Evolutionary conservation across 1,140 invertebrate species (phyloP).

Genomic region (Sitophilus oryzae): DNA sequence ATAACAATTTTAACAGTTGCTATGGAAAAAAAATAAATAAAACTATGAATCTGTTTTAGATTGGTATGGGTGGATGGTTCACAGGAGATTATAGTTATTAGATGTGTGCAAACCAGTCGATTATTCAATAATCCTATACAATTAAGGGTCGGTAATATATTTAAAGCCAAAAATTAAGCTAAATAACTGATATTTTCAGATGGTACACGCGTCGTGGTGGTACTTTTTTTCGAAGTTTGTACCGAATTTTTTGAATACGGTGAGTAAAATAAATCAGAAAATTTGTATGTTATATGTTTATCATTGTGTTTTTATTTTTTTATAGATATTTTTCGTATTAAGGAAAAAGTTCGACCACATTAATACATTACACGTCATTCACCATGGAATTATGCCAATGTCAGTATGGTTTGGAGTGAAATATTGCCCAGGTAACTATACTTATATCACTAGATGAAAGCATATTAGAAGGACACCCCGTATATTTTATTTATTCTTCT

Average conservation of each 20-base stretch:
- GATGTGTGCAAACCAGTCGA: conserved; percentile 94
- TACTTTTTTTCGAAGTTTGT: conserved; percentile 94
- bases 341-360: conserved; percentile 82
- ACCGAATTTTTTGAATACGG: conserved; percentile 95
- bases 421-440: conserved; percentile 69
- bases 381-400: conserved; percentile 88
- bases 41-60: conserved; percentile 61
- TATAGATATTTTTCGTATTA: conserved; percentile 76
- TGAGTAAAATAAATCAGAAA: too few relatives aligned
- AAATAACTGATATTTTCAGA: conserved; percentile 31
- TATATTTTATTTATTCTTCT: too few relatives aligned
- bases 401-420: conserved; percentile 91
- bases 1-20: too few relatives aligned
- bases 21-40: too few relatives aligned
- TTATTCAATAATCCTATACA: conserved; percentile 82
- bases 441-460: too few relatives aligned
- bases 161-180: conserved; percentile 1
- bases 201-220: conserved; percentile 87
- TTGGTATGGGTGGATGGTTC: conserved; percentile 76
- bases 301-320: conserved; percentile 40
- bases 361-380: conserved; percentile 82
- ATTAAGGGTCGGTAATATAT: conserved; percentile 54
- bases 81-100: conserved; percentile 82
- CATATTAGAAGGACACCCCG: too few relatives aligned
- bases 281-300: too few relatives aligned